A percentile compares a stretch with the other conserved stretches of the same genome.
Evolutionary conservation across 2,113 vertebrate genomes (phyloP).

Genomic region (Argyrosomus japonicus): DNA sequence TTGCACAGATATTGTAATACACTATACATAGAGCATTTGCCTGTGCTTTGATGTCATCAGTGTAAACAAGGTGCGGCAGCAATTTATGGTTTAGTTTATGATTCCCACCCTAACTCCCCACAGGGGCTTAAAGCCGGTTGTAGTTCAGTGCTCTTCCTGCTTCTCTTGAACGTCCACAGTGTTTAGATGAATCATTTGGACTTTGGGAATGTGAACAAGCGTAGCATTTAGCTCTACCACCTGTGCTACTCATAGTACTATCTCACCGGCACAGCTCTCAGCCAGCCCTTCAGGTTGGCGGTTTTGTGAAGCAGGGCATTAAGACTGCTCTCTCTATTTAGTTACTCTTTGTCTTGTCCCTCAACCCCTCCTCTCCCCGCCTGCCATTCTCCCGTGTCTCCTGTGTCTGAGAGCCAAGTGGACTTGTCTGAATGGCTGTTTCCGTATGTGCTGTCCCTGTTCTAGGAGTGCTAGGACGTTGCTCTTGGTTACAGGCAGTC

Average conservation of each 20-base stretch:
- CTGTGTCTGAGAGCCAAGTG: constrained; percentile 62
- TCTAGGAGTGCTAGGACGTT: constrained; percentile 64
- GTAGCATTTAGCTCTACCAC: constrained; percentile 31
- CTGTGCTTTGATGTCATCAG: constrained; percentile 25
- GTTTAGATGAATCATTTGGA: constrained; percentile 41
- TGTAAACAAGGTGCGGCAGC: constrained; percentile 21
- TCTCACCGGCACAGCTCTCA: constrained; percentile 27
- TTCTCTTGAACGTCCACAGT: constrained; percentile 38
- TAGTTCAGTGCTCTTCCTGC: constrained; percentile 20
- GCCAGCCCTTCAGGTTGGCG: constrained; percentile 50
- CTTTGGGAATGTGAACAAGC: constrained; percentile 43
- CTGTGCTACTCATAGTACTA: constrained; percentile 1
- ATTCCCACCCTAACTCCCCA: constrained; percentile 7
- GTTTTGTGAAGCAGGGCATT: constrained; percentile 45
- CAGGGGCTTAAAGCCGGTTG: constrained; percentile 18
- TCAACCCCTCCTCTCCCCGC: constrained; percentile 35
- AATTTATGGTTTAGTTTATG: constrained; percentile 6
- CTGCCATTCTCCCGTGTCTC: constrained; percentile 39
- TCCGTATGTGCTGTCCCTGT: constrained; percentile 57
- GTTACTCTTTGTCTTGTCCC: constrained; percentile 58
- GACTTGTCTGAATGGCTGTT: constrained; percentile 67
- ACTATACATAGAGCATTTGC: background rate
- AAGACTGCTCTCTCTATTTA: constrained; percentile 50
- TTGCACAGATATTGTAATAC: background rate
- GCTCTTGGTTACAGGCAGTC: constrained; percentile 76